phyloP scores from a whole-genome alignment of 2,888 invertebrate species.

The Neoscelio sp. region DNA sequence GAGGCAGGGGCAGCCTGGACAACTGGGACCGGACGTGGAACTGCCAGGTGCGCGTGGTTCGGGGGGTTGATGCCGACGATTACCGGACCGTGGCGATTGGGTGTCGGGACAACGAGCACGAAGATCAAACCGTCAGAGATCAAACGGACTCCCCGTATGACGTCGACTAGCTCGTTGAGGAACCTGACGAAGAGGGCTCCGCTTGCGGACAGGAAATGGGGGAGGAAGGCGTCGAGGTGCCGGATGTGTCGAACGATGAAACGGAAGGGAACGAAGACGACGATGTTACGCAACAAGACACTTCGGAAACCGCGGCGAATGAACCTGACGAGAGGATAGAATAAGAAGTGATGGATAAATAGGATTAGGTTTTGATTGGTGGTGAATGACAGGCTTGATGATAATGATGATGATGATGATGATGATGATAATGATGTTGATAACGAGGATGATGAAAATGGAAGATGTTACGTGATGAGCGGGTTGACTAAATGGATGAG shows the following conservation, averaged over 20 bases:
- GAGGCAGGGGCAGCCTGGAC: conserved; percentile 76
- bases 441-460: not conserved
- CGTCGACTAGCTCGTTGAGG: conserved; percentile 65
- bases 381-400: conserved; percentile 46
- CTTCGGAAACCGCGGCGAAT: too few species aligned
- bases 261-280: conserved; percentile 61
- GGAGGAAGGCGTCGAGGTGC: conserved; percentile 9
- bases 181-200: conserved; percentile 56
- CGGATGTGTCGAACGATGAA: conserved; percentile 47
- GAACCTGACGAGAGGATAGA: conserved; percentile 73
- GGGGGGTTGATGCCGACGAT: conserved; percentile 71
- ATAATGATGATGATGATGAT: conserved; percentile 44
- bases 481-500: not conserved
- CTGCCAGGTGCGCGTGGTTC: conserved; percentile 75
- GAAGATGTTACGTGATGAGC: not conserved
- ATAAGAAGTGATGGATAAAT: conserved; percentile 45
- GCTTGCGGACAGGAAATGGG: not conserved
- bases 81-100: conserved; percentile 67
- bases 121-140: conserved; percentile 71
- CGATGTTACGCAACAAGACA: conserved; percentile 66
- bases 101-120: conserved; percentile 69
- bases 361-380: not conserved
- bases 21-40: conserved; percentile 76
- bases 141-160: conserved; percentile 64
- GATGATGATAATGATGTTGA: not conserved